These are phyloP conservation scores for Agonopterix subpropinquella DNA, from an alignment of 2,888 invertebrate genomes.

Conservation along the genomic window DNA sequence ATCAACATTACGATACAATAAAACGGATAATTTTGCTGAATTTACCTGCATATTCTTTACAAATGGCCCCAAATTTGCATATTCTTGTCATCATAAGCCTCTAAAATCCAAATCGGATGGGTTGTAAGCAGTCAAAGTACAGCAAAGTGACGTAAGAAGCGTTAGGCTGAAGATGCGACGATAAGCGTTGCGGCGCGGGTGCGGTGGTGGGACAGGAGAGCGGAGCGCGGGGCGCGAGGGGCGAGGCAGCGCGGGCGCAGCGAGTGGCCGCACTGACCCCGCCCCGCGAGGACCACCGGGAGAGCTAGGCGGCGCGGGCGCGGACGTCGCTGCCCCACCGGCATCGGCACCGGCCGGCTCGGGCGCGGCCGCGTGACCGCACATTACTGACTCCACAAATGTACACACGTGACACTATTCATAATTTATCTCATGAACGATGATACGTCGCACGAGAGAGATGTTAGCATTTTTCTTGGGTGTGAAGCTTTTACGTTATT, in stretches of 20 bases:
- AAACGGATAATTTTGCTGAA: neutral
- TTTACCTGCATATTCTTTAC: conserved; percentile 1
- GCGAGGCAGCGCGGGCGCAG: conserved; percentile 42
- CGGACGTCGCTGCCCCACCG: conserved; percentile 20
- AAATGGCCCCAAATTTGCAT: conserved; percentile 11
- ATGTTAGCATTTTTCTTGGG: conserved; percentile 16
- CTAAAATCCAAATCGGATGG: conserved; percentile 10
- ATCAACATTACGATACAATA: too few species aligned
- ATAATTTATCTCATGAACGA: conserved; percentile 35
- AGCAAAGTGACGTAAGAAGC: conserved; percentile 58
- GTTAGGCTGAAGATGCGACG: conserved; percentile 67
- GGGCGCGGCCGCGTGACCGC: conserved; percentile 22
- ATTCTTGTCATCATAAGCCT: conserved; percentile 24
- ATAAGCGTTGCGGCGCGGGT: conserved; percentile 53
- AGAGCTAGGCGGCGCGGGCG: conserved; percentile 70
- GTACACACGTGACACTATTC: conserved; percentile 48
- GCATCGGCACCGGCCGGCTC: conserved; percentile 16
- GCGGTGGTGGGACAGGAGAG: conserved; percentile 24
- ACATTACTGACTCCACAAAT: conserved; percentile 42
- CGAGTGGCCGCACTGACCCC: conserved; percentile 69
- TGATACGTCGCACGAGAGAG: conserved; percentile 28
- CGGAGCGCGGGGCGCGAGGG: conserved; percentile 25
- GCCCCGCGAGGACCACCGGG: conserved; percentile 75
- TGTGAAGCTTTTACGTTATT: conserved; percentile 11
- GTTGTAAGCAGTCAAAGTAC: conserved; percentile 20